phyloP scores from a whole-genome alignment of 1,140 invertebrate genomes.

The Acromyrmex charruanus region DNA sequence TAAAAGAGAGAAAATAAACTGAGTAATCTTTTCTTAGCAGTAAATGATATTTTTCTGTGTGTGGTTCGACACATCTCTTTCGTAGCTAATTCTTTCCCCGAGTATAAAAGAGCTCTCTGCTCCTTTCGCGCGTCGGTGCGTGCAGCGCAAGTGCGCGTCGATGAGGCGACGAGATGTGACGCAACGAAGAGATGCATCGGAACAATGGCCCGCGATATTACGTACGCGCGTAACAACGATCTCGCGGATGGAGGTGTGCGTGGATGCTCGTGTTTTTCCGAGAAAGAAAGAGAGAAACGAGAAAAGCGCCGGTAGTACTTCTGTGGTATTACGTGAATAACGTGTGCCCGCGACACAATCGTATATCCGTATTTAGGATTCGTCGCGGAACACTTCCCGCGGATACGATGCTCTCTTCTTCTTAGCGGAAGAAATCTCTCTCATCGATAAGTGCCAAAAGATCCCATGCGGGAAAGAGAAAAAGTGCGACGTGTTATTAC shows the following conservation, averaged over 20 bases:
- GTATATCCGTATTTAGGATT: conserved; percentile 14
- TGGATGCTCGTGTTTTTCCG: conserved; percentile 66
- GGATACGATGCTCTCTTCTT: conserved; percentile 7
- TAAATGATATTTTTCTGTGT: neutral
- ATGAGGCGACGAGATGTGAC: conserved; percentile 64
- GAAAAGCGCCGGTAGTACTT: neutral
- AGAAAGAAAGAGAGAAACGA: conserved; percentile 5
- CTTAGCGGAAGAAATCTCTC: conserved; percentile 62
- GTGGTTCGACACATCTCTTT: neutral
- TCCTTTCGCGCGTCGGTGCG: conserved; percentile 45
- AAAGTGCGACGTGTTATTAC: conserved; percentile 8
- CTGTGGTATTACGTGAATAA: conserved; percentile 62
- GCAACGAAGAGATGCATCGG: conserved; percentile 66
- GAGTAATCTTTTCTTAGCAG: too few species aligned
- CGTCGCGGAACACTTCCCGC: conserved; percentile 52
- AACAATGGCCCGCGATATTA: conserved; percentile 70
- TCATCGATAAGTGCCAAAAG: conserved; percentile 38
- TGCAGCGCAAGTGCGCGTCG: conserved; percentile 55
- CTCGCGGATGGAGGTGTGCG: conserved; percentile 56
- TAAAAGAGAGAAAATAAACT: too few species aligned
- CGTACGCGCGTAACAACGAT: conserved; percentile 62
- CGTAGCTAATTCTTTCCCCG: neutral
- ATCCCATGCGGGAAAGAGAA: conserved; percentile 6
- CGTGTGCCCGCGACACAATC: conserved; percentile 67
- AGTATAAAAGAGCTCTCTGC: neutral